Conservation (phyloP, 1,140 invertebrate genomes). For the Aricia agestis region DNA sequence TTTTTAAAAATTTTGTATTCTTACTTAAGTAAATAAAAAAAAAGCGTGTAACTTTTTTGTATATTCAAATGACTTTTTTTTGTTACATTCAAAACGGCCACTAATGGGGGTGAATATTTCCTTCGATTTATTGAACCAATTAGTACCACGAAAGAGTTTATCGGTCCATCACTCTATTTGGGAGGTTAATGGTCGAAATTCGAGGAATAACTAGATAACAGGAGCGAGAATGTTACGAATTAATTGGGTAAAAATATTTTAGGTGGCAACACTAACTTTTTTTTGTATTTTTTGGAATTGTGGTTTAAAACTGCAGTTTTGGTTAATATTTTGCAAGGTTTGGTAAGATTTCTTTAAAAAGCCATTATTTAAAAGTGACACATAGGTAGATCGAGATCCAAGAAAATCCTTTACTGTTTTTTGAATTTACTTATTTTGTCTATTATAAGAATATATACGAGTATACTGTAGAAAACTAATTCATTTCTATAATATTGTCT, state of each 20-base stretch:
- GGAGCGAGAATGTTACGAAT: slow-evolving; percentile 73
- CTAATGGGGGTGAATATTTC: slow-evolving; percentile 17
- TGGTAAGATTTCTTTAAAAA: no score
- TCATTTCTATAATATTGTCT: no score
- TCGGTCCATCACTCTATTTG: slow-evolving; percentile 68
- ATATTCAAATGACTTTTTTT: slow-evolving; percentile 14
- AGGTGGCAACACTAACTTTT: slow-evolving; percentile 48
- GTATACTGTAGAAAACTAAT: no score
- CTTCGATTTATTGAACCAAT: slow-evolving; percentile 72
- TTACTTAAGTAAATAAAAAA: neutral
- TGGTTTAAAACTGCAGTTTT: slow-evolving; percentile 27
- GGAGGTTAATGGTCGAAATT: slow-evolving; percentile 71
- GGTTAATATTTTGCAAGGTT: no score
- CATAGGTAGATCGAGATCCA: no score
- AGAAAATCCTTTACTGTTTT: no score
- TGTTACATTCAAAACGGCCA: slow-evolving; percentile 13
- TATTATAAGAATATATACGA: no score
- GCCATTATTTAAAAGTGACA: no score
- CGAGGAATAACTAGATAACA: slow-evolving; percentile 52
- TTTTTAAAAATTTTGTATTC: no score
- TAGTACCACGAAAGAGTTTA: slow-evolving; percentile 70
- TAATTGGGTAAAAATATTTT: slow-evolving; percentile 67
- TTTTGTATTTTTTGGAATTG: slow-evolving; percentile 52
- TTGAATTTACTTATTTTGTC: no score
- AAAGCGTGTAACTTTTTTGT: neutral